Percentiles rank a stretch among this genome's conserved stretches.
phyloP scores from a whole-genome alignment of 2,113 vertebrate genomes.

The Callocephalon fimbriatum region DNA sequence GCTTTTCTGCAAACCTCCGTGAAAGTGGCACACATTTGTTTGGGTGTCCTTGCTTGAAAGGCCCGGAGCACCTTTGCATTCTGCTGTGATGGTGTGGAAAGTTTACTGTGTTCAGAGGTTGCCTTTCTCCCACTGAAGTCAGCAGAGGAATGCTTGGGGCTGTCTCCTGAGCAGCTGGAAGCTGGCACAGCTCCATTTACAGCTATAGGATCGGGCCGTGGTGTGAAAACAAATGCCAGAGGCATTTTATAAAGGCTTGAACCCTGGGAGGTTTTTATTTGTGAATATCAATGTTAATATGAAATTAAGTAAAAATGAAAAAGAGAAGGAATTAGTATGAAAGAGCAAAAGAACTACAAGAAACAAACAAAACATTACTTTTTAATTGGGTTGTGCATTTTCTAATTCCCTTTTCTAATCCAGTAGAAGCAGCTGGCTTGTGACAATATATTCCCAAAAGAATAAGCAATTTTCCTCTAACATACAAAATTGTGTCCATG shows the following conservation, averaged over 20 bases:
- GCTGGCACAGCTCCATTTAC: neutral
- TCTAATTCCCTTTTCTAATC: conserved; percentile 64
- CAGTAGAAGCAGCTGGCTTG: conserved; percentile 35
- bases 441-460: conserved; percentile 41
- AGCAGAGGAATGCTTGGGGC: neutral
- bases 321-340: neutral
- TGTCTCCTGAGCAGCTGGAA: neutral
- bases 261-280: conserved; percentile 11
- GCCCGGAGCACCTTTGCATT: neutral
- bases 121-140: neutral
- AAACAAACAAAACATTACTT: conserved; percentile 42
- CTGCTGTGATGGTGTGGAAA: neutral
- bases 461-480: neutral
- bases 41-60: neutral
- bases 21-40: neutral
- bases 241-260: neutral
- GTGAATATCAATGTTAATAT: conserved; percentile 19
- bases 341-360: neutral
- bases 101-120: neutral
- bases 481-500: neutral
- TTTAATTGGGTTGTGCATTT: conserved; percentile 57
- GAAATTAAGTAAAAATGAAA: neutral
- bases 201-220: neutral
- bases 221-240: neutral
- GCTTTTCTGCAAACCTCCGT: neutral